Evolutionary conservation across 2,888 invertebrate genomes (phyloP).

Genomic region (Xestia c-nigrum): DNA sequence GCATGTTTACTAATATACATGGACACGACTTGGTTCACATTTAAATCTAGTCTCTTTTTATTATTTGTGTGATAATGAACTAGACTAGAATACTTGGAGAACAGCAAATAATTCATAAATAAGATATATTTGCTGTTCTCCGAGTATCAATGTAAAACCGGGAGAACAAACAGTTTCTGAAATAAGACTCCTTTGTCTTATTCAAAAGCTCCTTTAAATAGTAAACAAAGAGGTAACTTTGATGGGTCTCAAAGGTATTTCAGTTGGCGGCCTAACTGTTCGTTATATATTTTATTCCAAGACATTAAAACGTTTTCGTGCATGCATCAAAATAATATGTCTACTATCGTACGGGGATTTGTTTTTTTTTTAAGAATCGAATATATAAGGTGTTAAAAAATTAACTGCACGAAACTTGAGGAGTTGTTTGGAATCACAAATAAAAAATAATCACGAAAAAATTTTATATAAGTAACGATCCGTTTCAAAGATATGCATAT

Average conservation of each 20-base stretch:
- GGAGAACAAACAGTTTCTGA: not conserved
- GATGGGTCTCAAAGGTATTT: not conserved
- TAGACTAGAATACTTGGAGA: too few species aligned
- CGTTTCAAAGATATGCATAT: too few species aligned
- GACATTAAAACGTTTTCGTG: not conserved
- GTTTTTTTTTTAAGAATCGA: not conserved
- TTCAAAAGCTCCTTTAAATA: not conserved
- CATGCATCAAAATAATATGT: not conserved
- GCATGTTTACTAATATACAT: too few species aligned
- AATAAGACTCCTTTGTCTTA: not conserved
- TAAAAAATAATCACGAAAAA: too few species aligned
- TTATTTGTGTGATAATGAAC: too few species aligned
- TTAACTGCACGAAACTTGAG: too few species aligned
- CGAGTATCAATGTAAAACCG: not conserved
- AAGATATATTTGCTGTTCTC: not conserved
- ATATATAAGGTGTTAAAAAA: too few species aligned
- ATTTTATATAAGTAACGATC: too few species aligned
- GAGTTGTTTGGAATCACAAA: too few species aligned
- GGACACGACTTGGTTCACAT: too few species aligned
- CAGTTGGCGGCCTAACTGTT: not conserved
- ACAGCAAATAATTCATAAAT: not conserved
- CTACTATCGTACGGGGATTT: not conserved
- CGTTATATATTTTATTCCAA: not conserved
- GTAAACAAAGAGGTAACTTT: constrained; percentile 1
- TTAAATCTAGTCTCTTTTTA: too few species aligned